Conservation (phyloP, 2,113 vertebrate species). For the Aythya baeri region DNA sequence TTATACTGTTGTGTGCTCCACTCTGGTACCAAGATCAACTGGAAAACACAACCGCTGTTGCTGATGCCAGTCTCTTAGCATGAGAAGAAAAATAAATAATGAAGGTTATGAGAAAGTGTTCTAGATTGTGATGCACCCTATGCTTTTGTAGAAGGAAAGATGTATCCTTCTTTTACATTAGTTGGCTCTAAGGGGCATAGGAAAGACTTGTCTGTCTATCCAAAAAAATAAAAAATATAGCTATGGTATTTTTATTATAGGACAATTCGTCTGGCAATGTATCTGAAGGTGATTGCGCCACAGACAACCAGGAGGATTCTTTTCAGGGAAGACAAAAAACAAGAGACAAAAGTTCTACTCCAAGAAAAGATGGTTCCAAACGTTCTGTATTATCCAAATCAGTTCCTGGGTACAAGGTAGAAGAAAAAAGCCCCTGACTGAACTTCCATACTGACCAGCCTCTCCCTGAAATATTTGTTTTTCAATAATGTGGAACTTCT, state of each 20-base stretch:
- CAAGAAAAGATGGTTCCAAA: constrained; percentile 88
- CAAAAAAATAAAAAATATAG: constrained; percentile 46
- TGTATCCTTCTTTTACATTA: not conserved
- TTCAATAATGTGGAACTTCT: constrained; percentile 59
- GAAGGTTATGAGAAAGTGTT: not conserved
- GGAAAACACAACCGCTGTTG: not conserved
- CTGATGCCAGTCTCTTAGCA: not conserved
- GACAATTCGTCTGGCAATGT: constrained; percentile 95
- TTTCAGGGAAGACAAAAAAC: constrained; percentile 86
- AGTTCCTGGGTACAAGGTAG: constrained; percentile 98
- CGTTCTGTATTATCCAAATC: constrained; percentile 90
- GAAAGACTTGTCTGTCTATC: constrained; percentile 52
- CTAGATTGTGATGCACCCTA: not conserved
- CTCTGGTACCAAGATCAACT: not conserved
- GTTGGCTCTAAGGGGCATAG: not conserved
- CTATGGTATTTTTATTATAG: constrained; percentile 76
- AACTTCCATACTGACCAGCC: constrained; percentile 78
- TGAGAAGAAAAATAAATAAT: not conserved
- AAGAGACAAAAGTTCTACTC: constrained; percentile 88
- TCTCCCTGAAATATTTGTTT: constrained; percentile 76
- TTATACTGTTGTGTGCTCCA: not conserved
- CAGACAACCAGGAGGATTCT: constrained; percentile 87
- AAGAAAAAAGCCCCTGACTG: constrained; percentile 99
- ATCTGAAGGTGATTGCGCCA: constrained; percentile 91
- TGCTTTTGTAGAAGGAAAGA: constrained; percentile 42